phyloP scores from a whole-genome alignment of 2,797 vertebrate genomes.

The Spinus pinus region DNA sequence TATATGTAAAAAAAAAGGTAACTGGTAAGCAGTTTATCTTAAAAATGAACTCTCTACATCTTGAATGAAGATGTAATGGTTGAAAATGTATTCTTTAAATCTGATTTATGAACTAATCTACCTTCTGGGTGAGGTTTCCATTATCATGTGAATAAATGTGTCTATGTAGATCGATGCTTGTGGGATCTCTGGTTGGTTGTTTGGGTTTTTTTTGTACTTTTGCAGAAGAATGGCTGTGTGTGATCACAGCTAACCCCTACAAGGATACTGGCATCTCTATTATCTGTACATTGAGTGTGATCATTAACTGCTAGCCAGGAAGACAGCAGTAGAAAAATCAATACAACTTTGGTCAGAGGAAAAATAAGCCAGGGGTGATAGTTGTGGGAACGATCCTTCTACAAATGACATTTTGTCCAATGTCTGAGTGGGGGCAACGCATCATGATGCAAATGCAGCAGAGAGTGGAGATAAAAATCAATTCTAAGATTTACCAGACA shows the following conservation, averaged over 20 bases:
- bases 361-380: not conserved
- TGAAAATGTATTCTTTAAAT: not conserved
- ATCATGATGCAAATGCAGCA: not conserved
- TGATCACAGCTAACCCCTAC: not conserved
- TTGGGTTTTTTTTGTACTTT: not conserved
- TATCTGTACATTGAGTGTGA: conserved; percentile 13
- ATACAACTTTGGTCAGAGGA: not conserved
- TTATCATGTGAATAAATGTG: not conserved
- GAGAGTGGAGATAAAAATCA: not conserved
- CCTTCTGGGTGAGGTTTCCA: not conserved
- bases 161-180: not conserved
- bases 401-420: not conserved
- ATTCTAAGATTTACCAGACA: not conserved
- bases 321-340: conserved; percentile 17
- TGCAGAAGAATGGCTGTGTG: not conserved
- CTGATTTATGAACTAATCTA: not conserved
- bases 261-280: conserved; percentile 3
- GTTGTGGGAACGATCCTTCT: not conserved
- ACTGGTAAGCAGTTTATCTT: not conserved
- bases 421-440: not conserved
- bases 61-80: not conserved
- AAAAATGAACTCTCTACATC: not conserved
- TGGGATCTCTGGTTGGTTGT: not conserved
- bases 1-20: not conserved
- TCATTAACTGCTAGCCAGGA: conserved; percentile 23